These are phyloP conservation scores for Platysteira castanea DNA, from an alignment of 2,113 vertebrate genomes.

Conservation along the genomic window DNA sequence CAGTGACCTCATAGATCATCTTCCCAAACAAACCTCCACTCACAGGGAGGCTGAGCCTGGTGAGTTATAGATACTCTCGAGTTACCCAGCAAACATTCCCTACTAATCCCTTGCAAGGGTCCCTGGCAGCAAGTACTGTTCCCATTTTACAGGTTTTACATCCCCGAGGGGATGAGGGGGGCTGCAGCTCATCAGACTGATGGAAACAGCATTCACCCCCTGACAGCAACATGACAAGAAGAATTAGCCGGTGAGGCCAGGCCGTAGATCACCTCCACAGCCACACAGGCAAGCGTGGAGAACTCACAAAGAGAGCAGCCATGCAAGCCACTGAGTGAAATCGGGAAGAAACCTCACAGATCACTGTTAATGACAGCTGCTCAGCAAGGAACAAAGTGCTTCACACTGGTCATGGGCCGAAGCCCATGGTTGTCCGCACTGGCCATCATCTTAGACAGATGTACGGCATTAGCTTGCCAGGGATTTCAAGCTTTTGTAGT, in stretches of 20 bases:
- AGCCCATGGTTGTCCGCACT: neutral
- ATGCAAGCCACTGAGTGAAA: neutral
- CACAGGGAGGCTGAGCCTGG: neutral
- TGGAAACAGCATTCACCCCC: neutral
- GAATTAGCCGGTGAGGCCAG: fast-evolving
- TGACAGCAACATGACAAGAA: fast-evolving
- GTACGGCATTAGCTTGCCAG: neutral
- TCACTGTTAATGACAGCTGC: constrained; percentile 51
- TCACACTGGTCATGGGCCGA: constrained; percentile 3
- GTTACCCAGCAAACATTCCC: neutral
- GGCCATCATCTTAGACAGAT: constrained; percentile 40
- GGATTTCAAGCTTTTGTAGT: constrained; percentile 26
- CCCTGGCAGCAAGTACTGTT: neutral
- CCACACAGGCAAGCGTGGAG: neutral
- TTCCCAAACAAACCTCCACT: neutral
- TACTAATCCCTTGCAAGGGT: neutral
- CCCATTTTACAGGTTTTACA: neutral
- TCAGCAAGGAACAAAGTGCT: constrained; percentile 47
- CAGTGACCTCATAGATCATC: neutral
- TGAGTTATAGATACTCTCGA: neutral
- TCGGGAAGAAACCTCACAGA: neutral
- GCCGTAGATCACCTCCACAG: neutral
- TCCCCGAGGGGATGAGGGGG: neutral
- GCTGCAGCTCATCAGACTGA: neutral
- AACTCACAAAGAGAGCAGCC: neutral